These are phyloP conservation scores for Mesoligia furuncula DNA, from an alignment of 2,888 invertebrate genomes.

Conservation along the genomic window DNA sequence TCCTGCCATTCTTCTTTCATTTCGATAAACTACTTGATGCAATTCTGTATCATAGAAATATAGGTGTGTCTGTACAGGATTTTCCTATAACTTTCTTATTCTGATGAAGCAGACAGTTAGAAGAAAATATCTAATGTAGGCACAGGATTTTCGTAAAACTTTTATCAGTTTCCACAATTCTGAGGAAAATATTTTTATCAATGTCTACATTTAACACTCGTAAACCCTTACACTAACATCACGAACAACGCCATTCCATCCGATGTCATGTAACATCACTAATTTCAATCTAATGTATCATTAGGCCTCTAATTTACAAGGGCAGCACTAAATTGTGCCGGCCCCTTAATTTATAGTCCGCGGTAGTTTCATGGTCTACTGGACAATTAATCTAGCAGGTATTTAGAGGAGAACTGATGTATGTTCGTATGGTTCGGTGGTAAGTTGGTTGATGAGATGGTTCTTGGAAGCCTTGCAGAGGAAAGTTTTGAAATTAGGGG, in stretches of 20 bases:
- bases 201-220: too few species aligned
- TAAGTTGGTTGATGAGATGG: background rate
- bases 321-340: slow-evolving; percentile 63
- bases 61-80: too few species aligned
- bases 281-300: slow-evolving; percentile 67
- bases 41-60: too few species aligned
- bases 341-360: slow-evolving; percentile 69
- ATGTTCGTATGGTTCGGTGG: slow-evolving; percentile 1
- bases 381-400: slow-evolving; percentile 61
- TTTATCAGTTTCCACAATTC: too few species aligned
- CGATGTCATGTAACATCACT: slow-evolving; percentile 40
- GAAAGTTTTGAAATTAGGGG: background rate
- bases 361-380: slow-evolving; percentile 57
- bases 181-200: too few species aligned
- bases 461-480: background rate
- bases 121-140: too few species aligned
- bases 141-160: too few species aligned
- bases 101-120: too few species aligned
- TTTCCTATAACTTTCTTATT: too few species aligned
- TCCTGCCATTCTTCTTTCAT: background rate
- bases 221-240: background rate
- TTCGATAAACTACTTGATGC: background rate
- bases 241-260: background rate
- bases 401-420: slow-evolving; percentile 51
- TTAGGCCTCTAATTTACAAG: slow-evolving; percentile 66